Base-by-base conservation (phyloP, 92 coral and sea anemone genomes). In the Palythoa heliodiscus region DNA sequence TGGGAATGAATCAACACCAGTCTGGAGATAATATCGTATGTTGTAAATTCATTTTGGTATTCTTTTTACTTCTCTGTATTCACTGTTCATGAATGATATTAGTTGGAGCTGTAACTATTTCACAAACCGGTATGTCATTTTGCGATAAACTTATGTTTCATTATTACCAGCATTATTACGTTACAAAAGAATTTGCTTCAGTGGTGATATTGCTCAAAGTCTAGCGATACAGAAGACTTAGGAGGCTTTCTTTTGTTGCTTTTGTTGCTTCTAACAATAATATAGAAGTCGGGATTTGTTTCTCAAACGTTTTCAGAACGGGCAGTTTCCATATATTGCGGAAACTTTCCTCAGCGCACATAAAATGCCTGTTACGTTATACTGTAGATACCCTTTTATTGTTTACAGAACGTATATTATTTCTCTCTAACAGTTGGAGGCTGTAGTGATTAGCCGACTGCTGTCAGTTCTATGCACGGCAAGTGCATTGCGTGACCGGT, bases 391-490 rank as follows among this genome's bases (percentile, higher is more conserved):
- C 23, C n/a, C 19, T 3, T 61, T 61, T 61, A 19, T 3, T 48
- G 2, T 22, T 52, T 61, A n/a, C 11, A 9, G 2, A 25, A 16
- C 23, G 16, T 16, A 14, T 11, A 6, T 24, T 11, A 6, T 24
- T 52, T 77, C 52, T 78, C 73, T 72, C 15, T 37, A 40, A 11
- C 50, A 91, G 98, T 48, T 93, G 83, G 90, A 96, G 90, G 95
- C 93, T 16, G 57, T 96, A 67, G 87, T 93, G 38, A 70, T 94
- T 5, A 83, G 93, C 38, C 87, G 95, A 57, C 86, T 96, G 19
- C 80, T 96, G 70, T 84, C 91, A 39, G 85, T 94, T 35, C 73
- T 96, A 38, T 92, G 97, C 68, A 43, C 87, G 12, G 94, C 93
- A 4, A 86, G 97, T 29, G 88, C 95, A 16, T 86, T 94, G 73